Percentiles rank a stretch among this genome's conserved stretches.
Evolutionary conservation across 2,888 invertebrate genomes (phyloP).

Genomic region (Pyrrhia umbra): DNA sequence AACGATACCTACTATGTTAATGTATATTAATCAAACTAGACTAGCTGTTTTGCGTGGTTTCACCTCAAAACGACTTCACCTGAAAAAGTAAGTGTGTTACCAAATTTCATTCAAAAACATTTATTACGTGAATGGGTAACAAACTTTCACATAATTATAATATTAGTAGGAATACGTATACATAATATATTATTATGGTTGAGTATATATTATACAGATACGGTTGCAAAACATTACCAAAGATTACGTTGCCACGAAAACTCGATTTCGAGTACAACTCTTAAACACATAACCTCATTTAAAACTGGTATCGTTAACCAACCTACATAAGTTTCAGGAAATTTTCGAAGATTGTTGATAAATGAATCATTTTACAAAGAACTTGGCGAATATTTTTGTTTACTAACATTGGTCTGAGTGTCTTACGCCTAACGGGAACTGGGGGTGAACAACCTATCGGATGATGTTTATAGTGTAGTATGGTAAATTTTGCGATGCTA

Average conservation of each 20-base stretch:
- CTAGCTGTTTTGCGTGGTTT: no score
- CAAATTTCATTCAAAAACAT: no score
- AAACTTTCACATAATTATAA: no score
- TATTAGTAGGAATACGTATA: no score
- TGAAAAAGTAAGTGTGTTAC: no score
- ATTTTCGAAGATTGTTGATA: conserved; percentile 27
- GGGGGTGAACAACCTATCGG: conserved; percentile 55
- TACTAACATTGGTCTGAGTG: conserved; percentile 53
- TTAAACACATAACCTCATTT: conserved; percentile 37
- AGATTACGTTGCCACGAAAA: conserved; percentile 9
- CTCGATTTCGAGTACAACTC: conserved; percentile 10
- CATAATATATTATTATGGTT: no score
- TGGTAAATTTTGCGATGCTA: conserved; percentile 34
- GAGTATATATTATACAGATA: neutral
- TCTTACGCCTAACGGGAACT: conserved; percentile 48
- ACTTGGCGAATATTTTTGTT: conserved; percentile 48
- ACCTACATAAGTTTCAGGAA: conserved; percentile 44
- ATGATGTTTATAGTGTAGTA: conserved; percentile 16
- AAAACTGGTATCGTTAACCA: conserved; percentile 11
- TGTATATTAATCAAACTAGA: no score
- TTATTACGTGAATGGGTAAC: no score
- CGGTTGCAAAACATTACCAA: neutral
- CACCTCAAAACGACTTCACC: no score
- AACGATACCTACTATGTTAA: no score
- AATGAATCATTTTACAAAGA: conserved; percentile 37